Conservation (phyloP, 2,113 vertebrate species). For the Etheostoma cragini region DNA sequence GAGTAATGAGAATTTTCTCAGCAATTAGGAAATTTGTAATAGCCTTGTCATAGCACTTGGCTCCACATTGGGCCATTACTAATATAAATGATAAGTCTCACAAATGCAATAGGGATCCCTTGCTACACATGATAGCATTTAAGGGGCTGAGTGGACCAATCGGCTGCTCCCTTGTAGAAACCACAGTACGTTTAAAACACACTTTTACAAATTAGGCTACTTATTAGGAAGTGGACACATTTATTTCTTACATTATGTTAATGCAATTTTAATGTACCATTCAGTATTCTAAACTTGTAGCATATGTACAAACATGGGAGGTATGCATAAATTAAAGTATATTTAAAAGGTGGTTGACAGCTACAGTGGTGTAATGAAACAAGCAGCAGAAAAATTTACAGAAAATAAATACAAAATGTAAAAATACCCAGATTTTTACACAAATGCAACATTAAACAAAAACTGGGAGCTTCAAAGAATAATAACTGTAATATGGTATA, state of each 20-base stretch:
- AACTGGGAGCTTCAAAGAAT: not conserved
- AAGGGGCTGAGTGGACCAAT: constrained; percentile 17
- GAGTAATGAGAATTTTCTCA: constrained; percentile 32
- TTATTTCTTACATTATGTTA: not conserved
- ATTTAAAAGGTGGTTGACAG: not conserved
- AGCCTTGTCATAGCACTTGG: constrained; percentile 29
- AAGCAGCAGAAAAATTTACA: not conserved
- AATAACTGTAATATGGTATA: not conserved
- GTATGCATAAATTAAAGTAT: not conserved
- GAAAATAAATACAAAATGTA: not conserved
- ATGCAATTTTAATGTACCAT: not conserved
- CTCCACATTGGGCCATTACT: constrained; percentile 47
- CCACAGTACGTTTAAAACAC: constrained; percentile 5
- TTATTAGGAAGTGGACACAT: not conserved
- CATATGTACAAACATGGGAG: not conserved
- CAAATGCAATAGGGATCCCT: constrained; percentile 32
- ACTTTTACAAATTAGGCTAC: not conserved
- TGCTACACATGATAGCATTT: constrained; percentile 35
- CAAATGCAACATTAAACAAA: not conserved
- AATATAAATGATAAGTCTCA: constrained; percentile 48
- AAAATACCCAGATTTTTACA: not conserved
- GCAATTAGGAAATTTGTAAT: constrained; percentile 47
- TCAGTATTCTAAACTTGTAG: not conserved
- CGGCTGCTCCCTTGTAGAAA: constrained; percentile 5
- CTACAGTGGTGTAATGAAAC: not conserved